These are phyloP conservation scores for Macrophya annulata DNA, from an alignment of 2,888 invertebrate species.

Conservation along the genomic window DNA sequence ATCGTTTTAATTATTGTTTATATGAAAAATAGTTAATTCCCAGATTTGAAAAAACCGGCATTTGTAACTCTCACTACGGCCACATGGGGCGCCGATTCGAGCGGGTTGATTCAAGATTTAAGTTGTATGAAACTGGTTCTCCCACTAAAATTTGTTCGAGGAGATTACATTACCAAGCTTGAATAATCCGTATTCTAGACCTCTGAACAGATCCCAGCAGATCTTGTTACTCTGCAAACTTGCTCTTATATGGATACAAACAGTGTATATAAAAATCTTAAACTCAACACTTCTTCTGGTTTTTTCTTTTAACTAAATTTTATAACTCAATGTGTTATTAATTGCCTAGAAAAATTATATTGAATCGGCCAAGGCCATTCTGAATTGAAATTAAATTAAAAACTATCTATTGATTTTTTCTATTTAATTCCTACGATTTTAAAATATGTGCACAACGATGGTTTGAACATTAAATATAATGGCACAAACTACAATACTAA, in stretches of 20 bases:
- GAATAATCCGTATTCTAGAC: conserved; percentile 46
- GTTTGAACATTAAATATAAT: neutral
- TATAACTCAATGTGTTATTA: neutral
- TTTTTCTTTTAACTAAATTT: neutral
- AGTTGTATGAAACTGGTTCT: conserved; percentile 61
- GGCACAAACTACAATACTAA: neutral
- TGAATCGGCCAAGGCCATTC: no score
- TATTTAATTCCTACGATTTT: neutral
- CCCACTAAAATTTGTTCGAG: conserved; percentile 59
- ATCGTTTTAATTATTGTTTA: neutral
- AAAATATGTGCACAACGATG: neutral
- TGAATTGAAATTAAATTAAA: neutral
- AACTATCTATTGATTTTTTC: neutral
- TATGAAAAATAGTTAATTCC: neutral
- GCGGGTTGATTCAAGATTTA: conserved; percentile 47
- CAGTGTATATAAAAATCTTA: neutral
- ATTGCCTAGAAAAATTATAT: neutral
- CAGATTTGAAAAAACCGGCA: neutral
- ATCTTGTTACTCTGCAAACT: conserved; percentile 41
- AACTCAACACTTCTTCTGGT: neutral
- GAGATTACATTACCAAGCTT: conserved; percentile 57
- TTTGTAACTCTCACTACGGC: neutral
- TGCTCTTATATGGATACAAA: conserved; percentile 23
- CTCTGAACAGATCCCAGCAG: conserved; percentile 17
- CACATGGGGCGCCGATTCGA: conserved; percentile 27